These are phyloP conservation scores for Spicauda simplicius DNA, from an alignment of 2,888 invertebrate genomes.

Conservation along the genomic window DNA sequence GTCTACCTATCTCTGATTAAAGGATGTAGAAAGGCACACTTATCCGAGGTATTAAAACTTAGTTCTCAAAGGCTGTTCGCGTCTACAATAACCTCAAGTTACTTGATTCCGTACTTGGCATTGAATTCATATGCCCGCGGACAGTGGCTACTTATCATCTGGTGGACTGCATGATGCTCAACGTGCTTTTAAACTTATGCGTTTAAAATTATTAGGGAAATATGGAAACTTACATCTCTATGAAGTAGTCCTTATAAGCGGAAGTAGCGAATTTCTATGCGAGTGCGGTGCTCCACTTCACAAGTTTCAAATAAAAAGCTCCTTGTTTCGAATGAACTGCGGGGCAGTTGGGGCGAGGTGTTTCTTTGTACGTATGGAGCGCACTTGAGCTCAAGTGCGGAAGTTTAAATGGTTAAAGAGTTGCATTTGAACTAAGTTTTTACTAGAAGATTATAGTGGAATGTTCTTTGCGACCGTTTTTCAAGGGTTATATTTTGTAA, in stretches of 20 bases:
- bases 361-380: conserved; percentile 10
- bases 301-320: conserved; percentile 17
- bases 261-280: conserved; percentile 6
- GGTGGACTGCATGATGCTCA: too few species aligned
- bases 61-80: too few species aligned
- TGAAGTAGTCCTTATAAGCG: not conserved
- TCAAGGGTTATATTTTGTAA: not conserved
- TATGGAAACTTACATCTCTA: not conserved
- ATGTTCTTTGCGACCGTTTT: not conserved
- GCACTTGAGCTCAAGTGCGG: conserved; percentile 3
- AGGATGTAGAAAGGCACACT: too few species aligned
- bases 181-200: too few species aligned
- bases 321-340: conserved; percentile 8
- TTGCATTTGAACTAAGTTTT: not conserved
- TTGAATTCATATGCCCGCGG: too few species aligned
- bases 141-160: too few species aligned
- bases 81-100: too few species aligned
- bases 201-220: too few species aligned
- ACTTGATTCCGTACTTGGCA: too few species aligned
- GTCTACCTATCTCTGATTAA: too few species aligned
- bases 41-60: too few species aligned
- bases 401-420: conserved; percentile 6
- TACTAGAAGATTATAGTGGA: not conserved
- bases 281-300: conserved; percentile 2
- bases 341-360: conserved; percentile 9